Evolutionary conservation across 2,888 invertebrate species (phyloP), one percentile per base, ranked within the genome.

Genomic region (Amiota mariae): DNA sequence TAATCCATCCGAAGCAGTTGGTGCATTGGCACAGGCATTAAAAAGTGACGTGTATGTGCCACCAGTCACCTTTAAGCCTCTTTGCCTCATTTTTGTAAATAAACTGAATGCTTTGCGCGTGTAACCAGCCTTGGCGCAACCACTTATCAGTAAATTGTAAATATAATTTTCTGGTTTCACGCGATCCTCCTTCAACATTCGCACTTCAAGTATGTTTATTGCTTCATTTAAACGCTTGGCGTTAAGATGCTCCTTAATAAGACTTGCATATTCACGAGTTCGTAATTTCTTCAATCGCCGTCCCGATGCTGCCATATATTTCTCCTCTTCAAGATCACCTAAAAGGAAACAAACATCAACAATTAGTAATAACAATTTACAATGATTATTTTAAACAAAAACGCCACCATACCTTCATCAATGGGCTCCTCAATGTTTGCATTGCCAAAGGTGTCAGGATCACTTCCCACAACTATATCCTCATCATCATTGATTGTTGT

Each of bases 31-130:
- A 89, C 97, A 98, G 1, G 96, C 95, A 90, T 97, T 96, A 87
- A 98, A 95, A 47, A 98, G 91, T 75, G 95, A 94, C 0, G 97
- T 97, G 84, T 96, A 97, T 0, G 95, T 94, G 18, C 94, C 93
- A 0, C 92, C 93, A 46, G 93, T 94, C 0, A 94, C 93, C 78
- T 91, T 91, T 0, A 97, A 87, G 0, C 92, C 93, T 59, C 94
- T 91, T 85, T 93, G 93, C 84, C 95, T 96, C 96, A 98, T 96
- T 88, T 94, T 92, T 82, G 94, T 95, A 84, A 92, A 97, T 1
- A 98, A 91, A 80, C 93, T 92, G 87, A 97, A 97, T 1, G 97
- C 96, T 90, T 95, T 96, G 82, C 95, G 94, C 1, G 96, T 93
- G 84, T 96, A 95, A 0, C 98, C 98, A 1, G 93, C 94, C 81